These are phyloP conservation scores for Thalassarche chlororhynchos DNA, from an alignment of 2,113 vertebrate species.

Conservation along the genomic window DNA sequence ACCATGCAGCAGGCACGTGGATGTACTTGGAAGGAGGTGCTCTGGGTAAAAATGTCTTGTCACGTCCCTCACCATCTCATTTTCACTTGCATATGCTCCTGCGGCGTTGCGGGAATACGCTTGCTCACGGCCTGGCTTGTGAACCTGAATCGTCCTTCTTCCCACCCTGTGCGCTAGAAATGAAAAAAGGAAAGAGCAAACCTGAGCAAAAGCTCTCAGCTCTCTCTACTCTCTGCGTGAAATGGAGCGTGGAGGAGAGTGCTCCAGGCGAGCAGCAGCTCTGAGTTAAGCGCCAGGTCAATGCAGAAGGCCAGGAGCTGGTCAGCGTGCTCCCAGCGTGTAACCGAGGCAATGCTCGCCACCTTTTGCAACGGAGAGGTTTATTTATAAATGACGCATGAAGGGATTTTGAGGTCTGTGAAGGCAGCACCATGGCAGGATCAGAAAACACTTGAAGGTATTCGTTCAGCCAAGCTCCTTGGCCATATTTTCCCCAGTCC, in stretches of 20 bases:
- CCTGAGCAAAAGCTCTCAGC: accelerated
- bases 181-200: neutral
- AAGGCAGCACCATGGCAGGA: neutral
- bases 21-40: neutral
- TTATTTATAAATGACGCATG: conserved; percentile 13
- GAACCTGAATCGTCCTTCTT: neutral
- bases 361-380: neutral
- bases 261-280: conserved; percentile 9
- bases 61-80: conserved; percentile 11
- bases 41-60: neutral
- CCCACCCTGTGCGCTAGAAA: neutral
- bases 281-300: conserved; percentile 7
- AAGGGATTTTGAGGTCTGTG: neutral
- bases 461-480: neutral
- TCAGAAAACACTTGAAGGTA: neutral
- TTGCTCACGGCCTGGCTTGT: neutral
- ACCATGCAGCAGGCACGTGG: neutral
- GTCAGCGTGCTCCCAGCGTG: neutral
- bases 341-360: neutral
- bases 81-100: neutral
- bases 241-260: neutral
- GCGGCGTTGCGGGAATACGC: neutral
- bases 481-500: neutral
- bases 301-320: neutral
- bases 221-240: neutral